These are phyloP conservation scores for Philopedon plagiatum DNA, from an alignment of 2,888 invertebrate species.

Conservation along the genomic window DNA sequence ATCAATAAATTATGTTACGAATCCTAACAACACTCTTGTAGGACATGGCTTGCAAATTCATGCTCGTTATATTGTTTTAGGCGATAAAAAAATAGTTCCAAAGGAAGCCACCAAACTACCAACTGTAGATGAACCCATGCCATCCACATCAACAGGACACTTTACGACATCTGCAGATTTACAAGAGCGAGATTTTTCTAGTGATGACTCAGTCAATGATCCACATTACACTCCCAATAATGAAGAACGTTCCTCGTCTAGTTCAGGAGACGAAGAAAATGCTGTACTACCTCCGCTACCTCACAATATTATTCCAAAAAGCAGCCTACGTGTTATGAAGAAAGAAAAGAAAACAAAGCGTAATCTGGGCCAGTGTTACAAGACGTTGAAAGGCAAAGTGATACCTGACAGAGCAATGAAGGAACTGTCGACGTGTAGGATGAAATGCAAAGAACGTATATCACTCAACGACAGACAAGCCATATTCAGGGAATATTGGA, in stretches of 20 bases:
- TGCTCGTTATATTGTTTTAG: background rate
- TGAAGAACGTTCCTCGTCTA: background rate
- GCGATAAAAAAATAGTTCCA: conserved; percentile 1
- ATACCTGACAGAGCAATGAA: conserved; percentile 4
- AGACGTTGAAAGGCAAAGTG: conserved; percentile 10
- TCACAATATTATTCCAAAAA: background rate
- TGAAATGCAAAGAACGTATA: conserved; percentile 11
- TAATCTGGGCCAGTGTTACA: conserved; percentile 16
- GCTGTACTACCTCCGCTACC: background rate
- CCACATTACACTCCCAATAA: conserved; percentile 14
- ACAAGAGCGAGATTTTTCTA: background rate
- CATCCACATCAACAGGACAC: background rate
- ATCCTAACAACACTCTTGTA: background rate
- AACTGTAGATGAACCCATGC: conserved; percentile 2
- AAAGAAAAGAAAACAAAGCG: conserved; percentile 12
- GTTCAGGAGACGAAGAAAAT: background rate
- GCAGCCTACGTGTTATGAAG: background rate
- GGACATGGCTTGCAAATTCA: background rate
- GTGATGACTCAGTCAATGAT: conserved; percentile 3
- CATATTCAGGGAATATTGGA: conserved; percentile 9
- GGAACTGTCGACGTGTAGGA: conserved; percentile 11
- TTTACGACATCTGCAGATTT: background rate
- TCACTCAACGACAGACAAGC: conserved; percentile 9
- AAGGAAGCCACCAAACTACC: background rate
- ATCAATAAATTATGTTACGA: background rate